phyloP scores from a whole-genome alignment of 2,113 vertebrate species.

The Lagopus muta region DNA sequence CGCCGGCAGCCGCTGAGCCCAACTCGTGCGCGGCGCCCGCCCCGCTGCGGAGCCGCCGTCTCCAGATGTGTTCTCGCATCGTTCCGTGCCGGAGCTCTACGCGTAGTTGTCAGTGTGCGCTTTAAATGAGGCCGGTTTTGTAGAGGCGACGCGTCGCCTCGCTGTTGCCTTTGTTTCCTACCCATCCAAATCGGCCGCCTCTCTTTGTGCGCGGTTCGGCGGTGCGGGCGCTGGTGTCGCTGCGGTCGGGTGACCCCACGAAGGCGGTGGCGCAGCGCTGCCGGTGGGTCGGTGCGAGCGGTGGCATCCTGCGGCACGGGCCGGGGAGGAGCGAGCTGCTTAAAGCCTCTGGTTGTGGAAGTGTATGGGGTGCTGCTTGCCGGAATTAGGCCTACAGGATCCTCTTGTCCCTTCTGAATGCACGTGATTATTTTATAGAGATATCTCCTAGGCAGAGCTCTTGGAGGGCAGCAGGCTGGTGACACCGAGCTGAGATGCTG shows the following conservation, averaged over 20 bases:
- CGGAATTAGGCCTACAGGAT: fast-evolving
- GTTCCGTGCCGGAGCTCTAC: too few relatives aligned
- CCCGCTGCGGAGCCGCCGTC: fast-evolving
- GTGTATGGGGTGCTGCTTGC: fast-evolving
- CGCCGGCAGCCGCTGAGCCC: too few relatives aligned
- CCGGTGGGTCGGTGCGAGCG: neutral
- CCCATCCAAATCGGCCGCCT: fast-evolving
- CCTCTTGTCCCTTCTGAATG: neutral
- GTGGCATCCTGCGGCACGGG: neutral
- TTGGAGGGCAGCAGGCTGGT: neutral
- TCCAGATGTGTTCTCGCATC: too few relatives aligned
- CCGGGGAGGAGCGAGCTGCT: neutral
- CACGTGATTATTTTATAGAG: neutral
- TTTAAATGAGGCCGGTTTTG: neutral
- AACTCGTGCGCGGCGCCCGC: neutral
- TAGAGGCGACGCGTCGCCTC: neutral
- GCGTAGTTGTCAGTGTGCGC: neutral
- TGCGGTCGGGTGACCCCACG: neutral
- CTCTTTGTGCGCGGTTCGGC: neutral
- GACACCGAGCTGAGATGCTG: neutral
- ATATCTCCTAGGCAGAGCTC: neutral
- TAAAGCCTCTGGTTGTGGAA: neutral
- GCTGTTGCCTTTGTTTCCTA: neutral
- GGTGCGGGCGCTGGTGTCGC: too few relatives aligned
- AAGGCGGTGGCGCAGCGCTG: neutral